Conservation (phyloP, 2,888 invertebrate species). For the Encarsia formosa region DNA sequence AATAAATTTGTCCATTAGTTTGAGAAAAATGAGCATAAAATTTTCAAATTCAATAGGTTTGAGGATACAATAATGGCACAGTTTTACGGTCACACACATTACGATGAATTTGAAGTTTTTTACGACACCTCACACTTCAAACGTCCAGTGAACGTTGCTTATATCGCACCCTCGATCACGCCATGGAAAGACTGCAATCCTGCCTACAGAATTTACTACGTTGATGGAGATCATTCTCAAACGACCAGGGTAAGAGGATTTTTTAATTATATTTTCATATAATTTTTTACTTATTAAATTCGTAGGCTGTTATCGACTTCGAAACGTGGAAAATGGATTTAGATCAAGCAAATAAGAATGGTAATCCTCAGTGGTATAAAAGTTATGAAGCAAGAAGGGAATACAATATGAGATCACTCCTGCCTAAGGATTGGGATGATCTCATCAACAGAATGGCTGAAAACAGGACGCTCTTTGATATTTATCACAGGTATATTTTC, state of each 20-base stretch:
- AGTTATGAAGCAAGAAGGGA: conserved; percentile 12
- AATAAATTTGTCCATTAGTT: background rate
- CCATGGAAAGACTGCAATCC: conserved; percentile 91
- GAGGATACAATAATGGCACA: conserved; percentile 21
- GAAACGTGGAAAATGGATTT: conserved; percentile 26
- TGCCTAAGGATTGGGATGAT: conserved; percentile 20
- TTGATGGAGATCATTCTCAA: conserved; percentile 86
- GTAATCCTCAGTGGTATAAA: conserved; percentile 21
- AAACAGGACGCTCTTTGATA: conserved; percentile 12
- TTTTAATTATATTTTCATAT: too few species aligned
- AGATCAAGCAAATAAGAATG: conserved; percentile 19
- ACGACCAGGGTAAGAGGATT: conserved; percentile 74
- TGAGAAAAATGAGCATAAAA: too few species aligned
- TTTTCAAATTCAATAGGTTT: conserved; percentile 41
- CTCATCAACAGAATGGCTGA: conserved; percentile 10
- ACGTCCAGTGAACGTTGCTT: conserved; percentile 82
- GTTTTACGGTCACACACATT: conserved; percentile 25
- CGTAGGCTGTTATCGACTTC: conserved; percentile 16
- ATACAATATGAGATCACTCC: conserved; percentile 19
- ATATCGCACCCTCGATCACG: conserved; percentile 91
- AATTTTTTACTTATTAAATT: too few species aligned
- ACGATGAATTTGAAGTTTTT: conserved; percentile 88
- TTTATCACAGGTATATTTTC: conserved; percentile 19
- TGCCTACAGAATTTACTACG: conserved; percentile 91
- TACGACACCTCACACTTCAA: conserved; percentile 80